Base-by-base conservation (phyloP, 2,797 vertebrate genomes). In the Novumbra hubbsi region DNA sequence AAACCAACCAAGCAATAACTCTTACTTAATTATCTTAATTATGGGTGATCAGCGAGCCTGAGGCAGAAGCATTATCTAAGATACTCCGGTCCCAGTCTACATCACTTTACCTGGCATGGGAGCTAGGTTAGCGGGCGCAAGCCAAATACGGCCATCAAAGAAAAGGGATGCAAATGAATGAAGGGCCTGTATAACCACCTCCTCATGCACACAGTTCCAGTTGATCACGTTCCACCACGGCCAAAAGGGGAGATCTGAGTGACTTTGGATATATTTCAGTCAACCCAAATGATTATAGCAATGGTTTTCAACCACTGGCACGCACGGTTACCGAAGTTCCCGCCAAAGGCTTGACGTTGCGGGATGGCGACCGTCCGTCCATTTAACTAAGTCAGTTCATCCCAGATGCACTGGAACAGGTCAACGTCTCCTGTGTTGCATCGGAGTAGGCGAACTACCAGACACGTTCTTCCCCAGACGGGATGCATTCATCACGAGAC, bases 391-490 rank as follows among this genome's bases (percentile, higher is more conserved):
- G 8, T 24, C 9, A 57, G 7, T 52, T 52, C 60, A 11, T 63
- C 3, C 60, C 60, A 38, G 66, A 5, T 12, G 15, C 9, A 38
- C 16, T 49, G 5, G 3, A 50, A 21, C 45, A 49, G 67, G 64
- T 9, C 72, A 80, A 84, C 78, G 63, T 21, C 52, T 78, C 79
- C 68, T 76, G 88, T 83, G 85, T 77, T 30, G 65, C 76, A 68
- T 83, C 82, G 72, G 76, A 89, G 83, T 83, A 80, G 73, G 76
- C 76, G 77, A 11, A 84, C 91, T 87, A 87, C 75, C 73, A 81
- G 80, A 79, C 77, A 79, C 79, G 89, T 77, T 73, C 82, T 75
- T 81, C 75, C 27, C 68, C 65, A 86, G n/a, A 88, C 80, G 88
- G 82, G 84, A 91, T 84, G 77, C 72, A 89, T 88, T 88, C 28